Conservation (phyloP, 30 jellyfish, hydroid and myxozoan genomes). For the Sanderia malayensis region DNA sequence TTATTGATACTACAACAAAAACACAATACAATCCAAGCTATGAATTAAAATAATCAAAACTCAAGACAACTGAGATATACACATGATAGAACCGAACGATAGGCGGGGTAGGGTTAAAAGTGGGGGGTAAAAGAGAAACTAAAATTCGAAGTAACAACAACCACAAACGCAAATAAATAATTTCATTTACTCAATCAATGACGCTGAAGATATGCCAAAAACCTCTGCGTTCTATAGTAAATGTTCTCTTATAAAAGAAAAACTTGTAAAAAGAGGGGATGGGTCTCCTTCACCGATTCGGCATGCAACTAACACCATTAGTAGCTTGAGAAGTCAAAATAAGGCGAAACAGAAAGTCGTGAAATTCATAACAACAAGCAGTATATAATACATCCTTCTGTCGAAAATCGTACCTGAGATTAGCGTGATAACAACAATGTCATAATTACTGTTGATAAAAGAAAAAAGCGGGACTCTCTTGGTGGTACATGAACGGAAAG, state of each 20-base stretch:
- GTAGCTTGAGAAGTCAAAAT: neutral
- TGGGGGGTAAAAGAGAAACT: too few relatives aligned
- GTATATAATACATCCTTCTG: neutral
- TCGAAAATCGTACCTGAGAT: neutral
- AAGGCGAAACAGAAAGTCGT: neutral
- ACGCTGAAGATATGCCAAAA: too few relatives aligned
- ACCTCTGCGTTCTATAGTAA: too few relatives aligned
- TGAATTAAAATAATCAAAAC: neutral
- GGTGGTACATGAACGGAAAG: constrained; percentile 62
- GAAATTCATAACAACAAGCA: neutral
- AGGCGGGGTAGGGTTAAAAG: too few relatives aligned
- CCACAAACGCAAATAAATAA: too few relatives aligned
- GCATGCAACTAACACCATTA: neutral
- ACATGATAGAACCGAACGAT: too few relatives aligned
- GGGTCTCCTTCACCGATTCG: neutral
- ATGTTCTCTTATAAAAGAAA: too few relatives aligned
- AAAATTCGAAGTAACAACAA: too few relatives aligned
- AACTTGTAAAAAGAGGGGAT: neutral
- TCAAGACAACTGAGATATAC: neutral
- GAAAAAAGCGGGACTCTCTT: constrained; percentile 58
- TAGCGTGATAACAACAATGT: neutral
- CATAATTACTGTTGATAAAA: constrained; percentile 44
- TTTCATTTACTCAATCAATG: too few relatives aligned
- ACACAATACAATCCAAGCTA: neutral
- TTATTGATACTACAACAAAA: too few relatives aligned